A percentile compares a stretch with the other conserved stretches of the same genome.
These are phyloP conservation scores for Mola mola DNA, from an alignment of 2,113 vertebrate genomes.

Conservation along the genomic window DNA sequence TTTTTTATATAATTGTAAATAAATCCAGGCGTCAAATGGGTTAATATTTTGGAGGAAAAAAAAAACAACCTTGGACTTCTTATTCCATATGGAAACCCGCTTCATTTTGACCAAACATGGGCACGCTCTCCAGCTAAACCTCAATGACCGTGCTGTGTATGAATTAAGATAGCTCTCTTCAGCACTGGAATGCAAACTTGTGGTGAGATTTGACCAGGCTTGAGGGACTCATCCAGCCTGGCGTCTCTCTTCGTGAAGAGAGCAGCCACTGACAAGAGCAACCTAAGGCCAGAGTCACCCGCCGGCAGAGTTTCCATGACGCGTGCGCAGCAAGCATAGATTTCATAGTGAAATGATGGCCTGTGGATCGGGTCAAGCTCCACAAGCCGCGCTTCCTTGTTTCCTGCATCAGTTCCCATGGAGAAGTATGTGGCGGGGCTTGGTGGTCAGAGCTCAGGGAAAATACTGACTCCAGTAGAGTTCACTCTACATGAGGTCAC, in stretches of 20 bases:
- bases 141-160: conserved; percentile 14
- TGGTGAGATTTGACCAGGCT: conserved; percentile 50
- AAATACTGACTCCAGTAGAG: conserved; percentile 35
- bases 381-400: conserved; percentile 39
- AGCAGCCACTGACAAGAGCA: conserved; percentile 16
- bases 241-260: conserved; percentile 36
- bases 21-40: too few species aligned
- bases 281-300: conserved; percentile 27
- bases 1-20: too few species aligned
- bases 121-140: conserved; percentile 4
- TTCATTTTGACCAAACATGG: conserved; percentile 26
- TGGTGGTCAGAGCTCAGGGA: conserved; percentile 34
- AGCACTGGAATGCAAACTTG: conserved; percentile 61
- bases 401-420: conserved; percentile 50
- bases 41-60: not conserved
- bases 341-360: conserved; percentile 36
- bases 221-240: conserved; percentile 32
- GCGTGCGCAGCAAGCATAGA: conserved; percentile 29
- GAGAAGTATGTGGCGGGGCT: conserved; percentile 14
- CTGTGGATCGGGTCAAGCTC: not conserved
- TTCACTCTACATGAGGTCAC: conserved; percentile 57
- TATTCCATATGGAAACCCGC: not conserved
- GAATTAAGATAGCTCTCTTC: conserved; percentile 38
- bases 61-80: not conserved
- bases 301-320: conserved; percentile 32